Evolutionary conservation across 2,888 invertebrate genomes (phyloP).

Genomic region (Conistra vaccinii): DNA sequence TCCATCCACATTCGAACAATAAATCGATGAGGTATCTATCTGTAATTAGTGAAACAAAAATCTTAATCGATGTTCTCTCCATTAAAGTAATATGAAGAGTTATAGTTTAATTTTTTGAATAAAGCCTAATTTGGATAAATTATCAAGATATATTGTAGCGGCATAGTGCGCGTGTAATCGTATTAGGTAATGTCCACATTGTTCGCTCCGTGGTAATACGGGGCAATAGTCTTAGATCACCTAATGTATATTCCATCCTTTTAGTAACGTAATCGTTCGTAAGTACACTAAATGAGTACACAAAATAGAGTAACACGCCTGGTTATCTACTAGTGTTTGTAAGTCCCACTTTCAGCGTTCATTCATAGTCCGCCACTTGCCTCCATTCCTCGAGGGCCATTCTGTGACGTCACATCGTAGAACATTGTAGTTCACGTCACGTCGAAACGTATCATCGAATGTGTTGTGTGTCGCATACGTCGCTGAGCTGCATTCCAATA

Average conservation of each 20-base stretch:
- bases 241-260: constrained; percentile 91
- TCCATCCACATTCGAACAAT: constrained; percentile 90
- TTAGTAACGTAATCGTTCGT: constrained; percentile 84
- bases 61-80: constrained; percentile 66
- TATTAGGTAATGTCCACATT: constrained; percentile 79
- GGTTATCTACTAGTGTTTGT: constrained; percentile 85
- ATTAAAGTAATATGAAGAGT: constrained; percentile 64
- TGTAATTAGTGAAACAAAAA: constrained; percentile 74
- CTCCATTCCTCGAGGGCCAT: constrained; percentile 76
- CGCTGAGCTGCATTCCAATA: constrained; percentile 36
- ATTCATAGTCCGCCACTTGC: constrained; percentile 84
- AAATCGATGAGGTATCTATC: constrained; percentile 76
- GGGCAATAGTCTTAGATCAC: constrained; percentile 84
- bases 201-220: constrained; percentile 73
- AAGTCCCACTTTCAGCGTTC: constrained; percentile 82
- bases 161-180: constrained; percentile 80
- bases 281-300: constrained; percentile 89
- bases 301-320: constrained; percentile 83
- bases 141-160: constrained; percentile 81
- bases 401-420: constrained; percentile 62
- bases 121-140: constrained; percentile 74
- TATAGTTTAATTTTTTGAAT: constrained; percentile 66
- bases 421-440: constrained; percentile 32
- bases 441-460: constrained; percentile 29
- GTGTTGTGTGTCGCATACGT: constrained; percentile 26